Percentiles rank a stretch among this genome's conserved stretches.
These are phyloP conservation scores for Xylocopa sonorina DNA, from an alignment of 1,140 invertebrate genomes.

Conservation along the genomic window DNA sequence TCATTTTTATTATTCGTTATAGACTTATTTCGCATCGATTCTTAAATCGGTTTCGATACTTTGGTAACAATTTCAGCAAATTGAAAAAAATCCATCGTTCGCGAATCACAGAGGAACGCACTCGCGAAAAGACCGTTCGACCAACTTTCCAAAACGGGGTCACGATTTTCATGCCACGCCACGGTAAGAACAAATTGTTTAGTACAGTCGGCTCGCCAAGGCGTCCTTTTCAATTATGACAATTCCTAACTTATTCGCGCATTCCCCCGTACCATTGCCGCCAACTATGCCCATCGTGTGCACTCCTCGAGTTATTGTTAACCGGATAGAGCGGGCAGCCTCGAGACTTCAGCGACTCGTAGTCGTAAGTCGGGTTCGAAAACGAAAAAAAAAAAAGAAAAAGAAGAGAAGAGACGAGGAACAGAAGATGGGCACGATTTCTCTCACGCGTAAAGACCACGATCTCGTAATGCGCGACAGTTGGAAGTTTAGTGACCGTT, in stretches of 20 bases:
- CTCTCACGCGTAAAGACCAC: not conserved
- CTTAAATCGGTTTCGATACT: too few species aligned
- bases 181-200: constrained; percentile 2
- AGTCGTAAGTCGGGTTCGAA: not conserved
- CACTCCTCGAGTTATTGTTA: not conserved
- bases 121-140: not conserved
- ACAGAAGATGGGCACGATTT: not conserved
- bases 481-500: constrained; percentile 15
- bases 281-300: not conserved
- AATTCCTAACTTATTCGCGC: constrained; percentile 19
- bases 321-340: not conserved
- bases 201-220: not conserved
- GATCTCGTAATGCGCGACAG: not conserved
- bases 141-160: constrained; percentile 14
- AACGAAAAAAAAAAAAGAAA: too few species aligned
- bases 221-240: constrained; percentile 34
- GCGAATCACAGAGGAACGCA: too few species aligned
- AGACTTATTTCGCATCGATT: too few species aligned
- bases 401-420: too few species aligned
- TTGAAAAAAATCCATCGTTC: too few species aligned
- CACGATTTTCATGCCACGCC: not conserved
- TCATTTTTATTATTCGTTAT: too few species aligned
- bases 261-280: not conserved
- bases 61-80: too few species aligned
- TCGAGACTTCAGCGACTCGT: not conserved